Base-by-base conservation (phyloP, 2,888 invertebrate genomes). In the Maniola hyperantus region DNA sequence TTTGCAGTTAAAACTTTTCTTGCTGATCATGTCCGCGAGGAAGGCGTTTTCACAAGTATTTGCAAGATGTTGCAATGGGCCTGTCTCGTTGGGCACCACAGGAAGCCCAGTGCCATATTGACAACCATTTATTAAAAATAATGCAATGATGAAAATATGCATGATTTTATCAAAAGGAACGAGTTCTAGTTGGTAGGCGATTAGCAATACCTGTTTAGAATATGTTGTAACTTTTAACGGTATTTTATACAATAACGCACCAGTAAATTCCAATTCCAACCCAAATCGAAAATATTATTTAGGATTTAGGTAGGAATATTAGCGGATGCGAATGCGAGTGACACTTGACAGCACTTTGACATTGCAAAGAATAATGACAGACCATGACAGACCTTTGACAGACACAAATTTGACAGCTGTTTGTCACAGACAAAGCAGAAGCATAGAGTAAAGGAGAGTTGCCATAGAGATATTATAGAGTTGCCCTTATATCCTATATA, bases 121-220 rank as follows among this genome's bases (percentile, higher is more conserved):
- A 67, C 82, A 85, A 59, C 81, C 77, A 74, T 83, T 85, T 70
- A 88, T 72, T 71, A 90, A 73, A 64, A 88, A 71, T 59, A 90
- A 74, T 15, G 80, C 72, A 70, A 89, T 71, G 50, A 85, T 70
- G 70, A 80, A 83, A 42, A 78, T 82, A 77, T 83, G 82, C 90
- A 90, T 89, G 18, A 55, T 72, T 61, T 39, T 13, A 11, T 18
- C 46, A 48, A 48, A 15, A 1, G n/a, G n/a, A 62, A 61, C 36
- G 50, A 48, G 50, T 51, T 20, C 39, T 50, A 13, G 5, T 20
- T 20, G 8, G 0, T 10, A 34, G 5, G 18, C 36, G 34, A 36
- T 10, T 33, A 33, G 5, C 8, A 15, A 42, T 53, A 62, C 62
- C 53, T 8, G 42, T 62, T 42, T 53, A 7, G 18, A 50, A 26